A percentile compares a stretch with the other conserved stretches of the same genome.
These are phyloP conservation scores for Smittia aterrima DNA, from an alignment of 2,888 invertebrate species.

Conservation along the genomic window DNA sequence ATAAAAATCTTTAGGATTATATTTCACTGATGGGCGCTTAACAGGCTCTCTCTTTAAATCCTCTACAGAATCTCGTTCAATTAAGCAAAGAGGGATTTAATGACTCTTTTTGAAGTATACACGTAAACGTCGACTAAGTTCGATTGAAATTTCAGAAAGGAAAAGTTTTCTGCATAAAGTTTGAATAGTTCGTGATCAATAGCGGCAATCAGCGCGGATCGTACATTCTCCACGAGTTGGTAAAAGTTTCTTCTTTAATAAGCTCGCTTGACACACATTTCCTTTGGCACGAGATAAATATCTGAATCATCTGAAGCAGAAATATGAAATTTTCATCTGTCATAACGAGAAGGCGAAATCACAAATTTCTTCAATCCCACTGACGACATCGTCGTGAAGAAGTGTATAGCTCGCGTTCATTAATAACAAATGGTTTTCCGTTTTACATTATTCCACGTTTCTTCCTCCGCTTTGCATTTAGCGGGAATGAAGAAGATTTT, in stretches of 20 bases:
- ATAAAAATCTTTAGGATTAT: no score
- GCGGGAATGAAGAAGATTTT: background rate
- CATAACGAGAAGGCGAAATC: background rate
- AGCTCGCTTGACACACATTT: background rate
- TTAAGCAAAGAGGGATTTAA: no score
- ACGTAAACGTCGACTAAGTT: no score
- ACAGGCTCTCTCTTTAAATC: no score
- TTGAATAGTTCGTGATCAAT: background rate
- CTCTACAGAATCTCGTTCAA: no score
- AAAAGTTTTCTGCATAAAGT: no score
- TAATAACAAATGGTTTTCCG: conserved; percentile 21
- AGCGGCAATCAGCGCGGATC: background rate
- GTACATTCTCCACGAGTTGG: background rate
- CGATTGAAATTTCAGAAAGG: no score
- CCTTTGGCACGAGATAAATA: background rate
- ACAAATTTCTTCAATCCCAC: background rate
- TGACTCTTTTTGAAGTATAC: no score
- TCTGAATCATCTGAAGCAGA: background rate
- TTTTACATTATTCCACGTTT: conserved; percentile 10
- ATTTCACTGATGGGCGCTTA: no score
- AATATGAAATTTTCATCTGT: background rate
- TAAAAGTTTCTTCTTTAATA: background rate
- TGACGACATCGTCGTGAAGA: background rate
- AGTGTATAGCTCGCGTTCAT: background rate
- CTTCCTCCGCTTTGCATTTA: background rate